Base-by-base conservation (phyloP, 2,113 vertebrate genomes). In the Ceratotherium simum region DNA sequence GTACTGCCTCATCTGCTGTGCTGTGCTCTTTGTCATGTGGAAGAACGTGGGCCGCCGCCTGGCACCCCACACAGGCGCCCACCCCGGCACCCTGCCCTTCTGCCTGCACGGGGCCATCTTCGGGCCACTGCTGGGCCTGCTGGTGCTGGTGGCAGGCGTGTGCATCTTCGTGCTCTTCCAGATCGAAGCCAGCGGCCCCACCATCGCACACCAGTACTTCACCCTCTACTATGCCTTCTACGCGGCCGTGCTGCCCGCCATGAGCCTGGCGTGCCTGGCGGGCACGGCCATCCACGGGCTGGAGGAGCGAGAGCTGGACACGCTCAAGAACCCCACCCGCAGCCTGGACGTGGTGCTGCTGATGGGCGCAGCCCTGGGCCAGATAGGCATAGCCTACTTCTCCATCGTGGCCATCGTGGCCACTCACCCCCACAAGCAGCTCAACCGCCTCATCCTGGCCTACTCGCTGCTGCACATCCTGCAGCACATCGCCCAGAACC, bases 1-100 rank as follows among this genome's bases (percentile, higher is more conserved):
- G 98, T 99, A 98, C 99, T 99, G 99, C 98, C 99, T 99, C 33
- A 92, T 99, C 98, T 99, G 99, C 69, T 98, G 99, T 10, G 99
- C 99, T 0, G 96, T 99, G 98, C 98, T 99, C 7, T 99, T 99
- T 0, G 99, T 99, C 88, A 99, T 99, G 99, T 99, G 99, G 99
- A 99, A 99, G 98, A 99, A 99, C 0, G 99, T 99, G 72, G 99
- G 99, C 12, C 99, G 99, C 56, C 96, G 48, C 81, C 96, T 98
- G 83, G 87, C 83, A 11, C 95, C 96, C 31, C 94, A 97, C 3
- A 0, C 73, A 0, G 94, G 87, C 0, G 0, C n/a, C 39, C 95
- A 86, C 2, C 88, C 84, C 0, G 0, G 46, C 92, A 6, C 94
- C 33, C 98, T 97, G 31, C 97, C 96, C 79, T 98, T 99, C 97